Conservation (phyloP, 2,797 vertebrate species). For the Ispidina picta region DNA sequence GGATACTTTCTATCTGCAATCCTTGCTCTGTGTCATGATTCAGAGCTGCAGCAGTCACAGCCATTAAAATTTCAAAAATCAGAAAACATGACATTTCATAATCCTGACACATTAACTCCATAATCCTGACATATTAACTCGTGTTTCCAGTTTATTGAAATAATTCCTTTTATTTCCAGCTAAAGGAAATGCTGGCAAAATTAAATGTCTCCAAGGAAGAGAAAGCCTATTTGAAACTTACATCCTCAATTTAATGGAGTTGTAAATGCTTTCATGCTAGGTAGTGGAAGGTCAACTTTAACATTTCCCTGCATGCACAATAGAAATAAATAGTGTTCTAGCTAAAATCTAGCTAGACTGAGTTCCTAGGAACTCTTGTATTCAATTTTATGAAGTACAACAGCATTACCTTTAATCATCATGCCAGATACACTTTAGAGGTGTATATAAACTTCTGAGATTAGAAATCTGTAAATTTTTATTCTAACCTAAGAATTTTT, state of each 20-base stretch:
- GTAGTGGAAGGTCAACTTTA: conserved; percentile 1
- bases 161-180: neutral
- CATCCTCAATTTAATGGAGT: neutral
- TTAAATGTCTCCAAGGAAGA: neutral
- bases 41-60: neutral
- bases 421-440: neutral
- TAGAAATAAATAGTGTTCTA: neutral
- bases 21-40: neutral
- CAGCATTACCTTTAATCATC: conserved; percentile 24
- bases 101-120: neutral
- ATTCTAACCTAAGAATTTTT: neutral
- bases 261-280: conserved; percentile 5
- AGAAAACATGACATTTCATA: neutral
- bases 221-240: neutral
- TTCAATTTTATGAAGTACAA: conserved; percentile 24
- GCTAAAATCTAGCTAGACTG: neutral
- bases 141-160: neutral
- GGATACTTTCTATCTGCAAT: neutral
- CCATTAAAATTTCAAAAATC: neutral
- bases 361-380: conserved; percentile 24
- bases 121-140: neutral
- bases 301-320: neutral
- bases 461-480: neutral
- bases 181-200: conserved; percentile 10
- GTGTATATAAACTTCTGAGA: neutral